These are phyloP conservation scores for Pseudopipra pipra DNA, from an alignment of 2,113 vertebrate species.

Conservation along the genomic window DNA sequence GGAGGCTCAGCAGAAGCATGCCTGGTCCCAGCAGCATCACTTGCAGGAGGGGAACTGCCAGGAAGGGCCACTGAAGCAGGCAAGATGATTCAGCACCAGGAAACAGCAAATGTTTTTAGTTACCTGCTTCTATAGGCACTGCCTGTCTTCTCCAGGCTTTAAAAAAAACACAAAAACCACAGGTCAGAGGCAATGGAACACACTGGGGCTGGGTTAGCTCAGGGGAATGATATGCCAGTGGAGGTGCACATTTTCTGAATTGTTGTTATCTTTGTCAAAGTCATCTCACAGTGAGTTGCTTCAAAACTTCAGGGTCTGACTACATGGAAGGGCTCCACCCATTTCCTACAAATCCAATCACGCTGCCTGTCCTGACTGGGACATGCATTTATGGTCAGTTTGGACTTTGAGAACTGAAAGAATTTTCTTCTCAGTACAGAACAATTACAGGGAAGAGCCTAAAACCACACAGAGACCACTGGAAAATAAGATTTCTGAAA, in stretches of 20 bases:
- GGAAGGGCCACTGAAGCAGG: neutral
- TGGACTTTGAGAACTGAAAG: neutral
- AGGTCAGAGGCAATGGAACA: neutral
- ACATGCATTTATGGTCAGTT: neutral
- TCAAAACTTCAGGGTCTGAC: neutral
- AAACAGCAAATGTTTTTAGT: neutral
- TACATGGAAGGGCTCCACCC: neutral
- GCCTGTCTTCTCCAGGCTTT: neutral
- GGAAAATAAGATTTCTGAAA: neutral
- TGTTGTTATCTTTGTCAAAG: neutral
- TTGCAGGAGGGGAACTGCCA: neutral
- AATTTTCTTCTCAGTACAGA: neutral
- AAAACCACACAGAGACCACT: neutral
- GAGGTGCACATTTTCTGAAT: neutral
- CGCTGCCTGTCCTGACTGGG: accelerated
- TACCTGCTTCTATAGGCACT: neutral
- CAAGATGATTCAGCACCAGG: neutral
- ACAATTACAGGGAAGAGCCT: neutral
- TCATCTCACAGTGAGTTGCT: neutral
- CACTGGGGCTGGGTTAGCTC: neutral
- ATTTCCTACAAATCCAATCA: neutral
- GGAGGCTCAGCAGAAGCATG: neutral
- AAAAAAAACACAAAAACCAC: neutral
- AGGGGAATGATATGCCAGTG: accelerated
- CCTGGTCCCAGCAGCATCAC: neutral